A percentile compares a stretch with the other conserved stretches of the same genome.
Evolutionary conservation across 2,797 vertebrate species (phyloP).

Genomic region (Propithecus perrieri): DNA sequence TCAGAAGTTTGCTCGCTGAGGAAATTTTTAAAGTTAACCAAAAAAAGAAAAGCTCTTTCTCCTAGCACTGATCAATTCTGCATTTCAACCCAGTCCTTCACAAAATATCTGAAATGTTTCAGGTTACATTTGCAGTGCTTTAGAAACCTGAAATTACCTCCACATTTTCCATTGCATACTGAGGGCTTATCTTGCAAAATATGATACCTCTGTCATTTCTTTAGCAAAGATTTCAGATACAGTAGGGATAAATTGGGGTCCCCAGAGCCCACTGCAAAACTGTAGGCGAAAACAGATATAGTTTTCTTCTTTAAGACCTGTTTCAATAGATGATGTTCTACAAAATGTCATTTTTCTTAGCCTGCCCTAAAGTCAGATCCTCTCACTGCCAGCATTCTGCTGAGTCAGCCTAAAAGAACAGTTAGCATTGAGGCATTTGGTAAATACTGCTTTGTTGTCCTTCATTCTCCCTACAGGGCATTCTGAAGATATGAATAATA

Average conservation of each 20-base stretch:
- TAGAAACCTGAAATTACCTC: constrained; percentile 72
- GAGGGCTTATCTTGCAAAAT: constrained; percentile 68
- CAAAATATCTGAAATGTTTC: constrained; percentile 74
- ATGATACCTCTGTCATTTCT: constrained; percentile 72
- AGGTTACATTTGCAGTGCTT: constrained; percentile 70
- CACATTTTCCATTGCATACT: constrained; percentile 57
- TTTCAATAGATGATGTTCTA: constrained; percentile 72
- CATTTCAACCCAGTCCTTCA: neutral
- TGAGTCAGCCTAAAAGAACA: constrained; percentile 82
- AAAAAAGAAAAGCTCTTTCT: neutral
- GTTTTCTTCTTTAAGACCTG: constrained; percentile 71
- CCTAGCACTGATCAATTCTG: neutral
- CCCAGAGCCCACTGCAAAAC: constrained; percentile 66
- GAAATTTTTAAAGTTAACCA: constrained; percentile 55
- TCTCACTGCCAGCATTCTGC: constrained; percentile 70
- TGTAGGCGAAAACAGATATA: constrained; percentile 17
- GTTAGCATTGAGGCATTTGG: constrained; percentile 75
- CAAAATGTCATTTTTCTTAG: constrained; percentile 81
- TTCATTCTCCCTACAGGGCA: constrained; percentile 75
- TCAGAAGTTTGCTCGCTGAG: constrained; percentile 63
- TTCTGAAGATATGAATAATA: constrained; percentile 84
- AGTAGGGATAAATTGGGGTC: constrained; percentile 46
- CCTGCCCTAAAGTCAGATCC: constrained; percentile 80
- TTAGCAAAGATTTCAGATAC: constrained; percentile 77
- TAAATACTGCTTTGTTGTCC: constrained; percentile 81